Evolutionary conservation across 2,888 invertebrate genomes (phyloP).

Genomic region (Drosophila meridiana): DNA sequence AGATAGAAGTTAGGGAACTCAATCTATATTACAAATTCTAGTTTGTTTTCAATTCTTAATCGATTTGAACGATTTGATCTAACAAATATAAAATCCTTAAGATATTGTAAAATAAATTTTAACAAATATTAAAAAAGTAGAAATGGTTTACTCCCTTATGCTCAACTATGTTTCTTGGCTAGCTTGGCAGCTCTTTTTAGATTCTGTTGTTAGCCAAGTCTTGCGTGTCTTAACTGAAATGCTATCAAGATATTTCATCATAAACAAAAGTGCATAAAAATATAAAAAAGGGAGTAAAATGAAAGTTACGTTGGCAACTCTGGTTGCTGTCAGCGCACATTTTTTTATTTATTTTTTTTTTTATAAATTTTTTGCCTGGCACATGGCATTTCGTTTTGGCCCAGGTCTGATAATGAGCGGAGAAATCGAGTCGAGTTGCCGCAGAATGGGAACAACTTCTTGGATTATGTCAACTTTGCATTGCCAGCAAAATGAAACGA

Average conservation of each 20-base stretch:
- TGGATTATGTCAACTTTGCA: slow-evolving; percentile 56
- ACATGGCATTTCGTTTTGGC: slow-evolving; percentile 16
- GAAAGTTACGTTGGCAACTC: slow-evolving; percentile 29
- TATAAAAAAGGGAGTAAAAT: not conserved
- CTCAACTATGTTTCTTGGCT: not conserved
- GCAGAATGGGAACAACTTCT: slow-evolving; percentile 25
- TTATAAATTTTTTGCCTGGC: not conserved
- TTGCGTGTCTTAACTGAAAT: slow-evolving; percentile 10
- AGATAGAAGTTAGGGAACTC: too few relatives aligned
- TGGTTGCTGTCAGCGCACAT: slow-evolving; percentile 26
- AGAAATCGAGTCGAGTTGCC: slow-evolving; percentile 7
- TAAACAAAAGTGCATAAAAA: slow-evolving; percentile 13
- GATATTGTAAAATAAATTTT: too few relatives aligned
- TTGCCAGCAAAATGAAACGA: slow-evolving; percentile 21
- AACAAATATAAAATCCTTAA: too few relatives aligned
- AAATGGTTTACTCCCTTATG: too few relatives aligned
- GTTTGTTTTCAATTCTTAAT: too few relatives aligned
- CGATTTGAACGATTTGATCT: too few relatives aligned
- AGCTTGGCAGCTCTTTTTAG: slow-evolving; percentile 1
- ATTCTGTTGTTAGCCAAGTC: not conserved
- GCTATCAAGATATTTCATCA: slow-evolving; percentile 17
- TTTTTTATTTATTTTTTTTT: not conserved
- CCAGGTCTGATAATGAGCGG: slow-evolving; percentile 47
- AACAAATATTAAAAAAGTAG: too few relatives aligned
- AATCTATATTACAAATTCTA: too few relatives aligned